Evolutionary conservation across 2,113 vertebrate species (phyloP), one percentile per base, ranked within the genome.

Genomic region (Pygoscelis antarcticus): DNA sequence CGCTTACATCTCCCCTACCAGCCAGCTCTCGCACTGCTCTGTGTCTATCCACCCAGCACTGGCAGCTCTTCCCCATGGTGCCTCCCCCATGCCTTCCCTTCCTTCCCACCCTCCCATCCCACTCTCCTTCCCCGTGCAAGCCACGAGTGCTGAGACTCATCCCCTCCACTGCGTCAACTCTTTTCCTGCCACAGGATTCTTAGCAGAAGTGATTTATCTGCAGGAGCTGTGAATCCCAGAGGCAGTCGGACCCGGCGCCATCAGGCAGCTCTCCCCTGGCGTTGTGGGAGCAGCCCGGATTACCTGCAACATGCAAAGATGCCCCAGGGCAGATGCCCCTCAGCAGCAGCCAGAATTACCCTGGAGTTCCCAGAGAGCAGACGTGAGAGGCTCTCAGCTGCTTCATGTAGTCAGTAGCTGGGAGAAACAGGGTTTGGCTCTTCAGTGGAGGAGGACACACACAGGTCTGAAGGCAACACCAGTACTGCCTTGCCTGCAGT

Each of bases 241-340:
- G 38, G 42, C 1, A 2, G 34, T 16, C 0, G 3, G 54, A 79
- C 38, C n/a, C 2, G 0, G n/a, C 51, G 16, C 9, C 25, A 9
- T 13, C 36, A 64, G 29, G 2, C 3, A 2, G 16, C 32, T 68
- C 23, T 78, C 3, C 22, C 23, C 23, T 1, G 3, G 21, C 1
- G 0, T 5, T 25, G 19, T 4, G 19, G 57, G 40, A 30, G 38
- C 32, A 34, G n/a, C 6, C 25, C 46, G 2, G 11, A 6, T 8
- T 26, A 17, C 38, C 36, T 6, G 15, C 10, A 27, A 18, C 23
- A 36, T 30, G 12, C 46, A 26, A 30, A 61, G 47, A 9, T 25
- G 42, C 19, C 29, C 79, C 46, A 14, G 2, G 6, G 52, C 57
- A 40, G n/a, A 16, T 4, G 44, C 12, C 30, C 38, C 64, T 32